Evolutionary conservation across 2,797 vertebrate genomes (phyloP).

Genomic region (Lates japonicus): DNA sequence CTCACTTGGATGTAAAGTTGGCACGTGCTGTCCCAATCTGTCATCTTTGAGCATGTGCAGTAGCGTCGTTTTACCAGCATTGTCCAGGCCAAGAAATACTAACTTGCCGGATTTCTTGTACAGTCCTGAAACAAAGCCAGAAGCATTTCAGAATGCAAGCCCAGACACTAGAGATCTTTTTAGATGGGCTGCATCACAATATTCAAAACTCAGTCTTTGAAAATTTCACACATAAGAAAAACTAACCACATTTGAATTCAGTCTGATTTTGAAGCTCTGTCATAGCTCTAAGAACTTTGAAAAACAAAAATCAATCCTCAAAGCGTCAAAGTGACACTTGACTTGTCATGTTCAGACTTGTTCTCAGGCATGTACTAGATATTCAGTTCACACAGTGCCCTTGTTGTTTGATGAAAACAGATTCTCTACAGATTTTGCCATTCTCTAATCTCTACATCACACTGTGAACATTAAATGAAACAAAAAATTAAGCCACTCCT

Average conservation of each 20-base stretch:
- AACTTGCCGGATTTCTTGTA: slow-evolving; percentile 99
- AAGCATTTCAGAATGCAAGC: slow-evolving; percentile 11
- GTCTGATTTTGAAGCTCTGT: background rate
- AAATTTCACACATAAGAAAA: background rate
- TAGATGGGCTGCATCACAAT: background rate
- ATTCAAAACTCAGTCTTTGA: background rate
- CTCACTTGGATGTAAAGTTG: slow-evolving; percentile 98
- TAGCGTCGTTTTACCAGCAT: slow-evolving; percentile 98
- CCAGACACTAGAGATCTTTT: background rate
- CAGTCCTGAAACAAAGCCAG: slow-evolving; percentile 88
- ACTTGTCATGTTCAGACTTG: slow-evolving; percentile 8
- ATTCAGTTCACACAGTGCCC: background rate
- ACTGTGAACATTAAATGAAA: background rate
- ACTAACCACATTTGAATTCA: background rate
- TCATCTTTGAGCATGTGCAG: slow-evolving; percentile 99
- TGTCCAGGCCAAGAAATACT: slow-evolving; percentile 99
- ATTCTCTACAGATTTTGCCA: background rate
- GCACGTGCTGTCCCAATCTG: slow-evolving; percentile 97
- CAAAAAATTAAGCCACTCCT: background rate
- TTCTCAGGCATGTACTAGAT: background rate
- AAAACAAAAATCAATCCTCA: background rate
- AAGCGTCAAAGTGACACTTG: background rate
- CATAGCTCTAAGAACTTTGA: background rate
- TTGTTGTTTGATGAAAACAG: background rate
- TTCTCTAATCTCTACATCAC: background rate